Conservation (phyloP, 2,797 vertebrate genomes). For the Adrianichthys oophorus region DNA sequence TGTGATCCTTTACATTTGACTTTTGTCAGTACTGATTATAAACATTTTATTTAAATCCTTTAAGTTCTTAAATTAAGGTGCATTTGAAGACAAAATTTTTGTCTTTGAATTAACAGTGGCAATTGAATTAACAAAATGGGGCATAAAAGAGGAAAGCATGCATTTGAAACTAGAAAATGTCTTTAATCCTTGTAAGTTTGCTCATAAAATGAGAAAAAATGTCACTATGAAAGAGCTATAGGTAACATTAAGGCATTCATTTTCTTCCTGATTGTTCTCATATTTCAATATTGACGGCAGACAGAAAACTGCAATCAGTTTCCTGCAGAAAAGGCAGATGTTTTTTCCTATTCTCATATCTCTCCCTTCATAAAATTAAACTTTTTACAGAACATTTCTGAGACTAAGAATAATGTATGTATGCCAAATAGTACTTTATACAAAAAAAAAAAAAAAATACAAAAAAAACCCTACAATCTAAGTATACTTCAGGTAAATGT, state of each 20-base stretch:
- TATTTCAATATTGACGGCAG: constrained; percentile 21
- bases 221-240: constrained; percentile 12
- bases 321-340: constrained; percentile 18
- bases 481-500: neutral
- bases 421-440: constrained; percentile 7
- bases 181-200: constrained; percentile 36
- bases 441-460: constrained; percentile 20
- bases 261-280: constrained; percentile 29
- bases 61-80: constrained; percentile 66
- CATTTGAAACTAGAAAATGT: constrained; percentile 46
- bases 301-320: constrained; percentile 1
- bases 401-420: constrained; percentile 21
- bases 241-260: constrained; percentile 19
- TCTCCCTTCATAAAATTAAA: constrained; percentile 37
- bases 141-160: constrained; percentile 28
- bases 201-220: constrained; percentile 9
- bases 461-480: constrained; percentile 19
- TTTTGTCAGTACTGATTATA: constrained; percentile 35
- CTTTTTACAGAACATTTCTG: constrained; percentile 23
- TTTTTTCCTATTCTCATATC: constrained; percentile 10
- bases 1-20: neutral
- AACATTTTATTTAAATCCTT: constrained; percentile 64
- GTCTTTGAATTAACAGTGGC: constrained; percentile 45
- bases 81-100: constrained; percentile 33
- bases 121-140: constrained; percentile 50